Percentiles rank a stretch among this genome's conserved stretches.
These are phyloP conservation scores for Istiophorus platypterus DNA, from an alignment of 2,113 vertebrate genomes.

Conservation along the genomic window DNA sequence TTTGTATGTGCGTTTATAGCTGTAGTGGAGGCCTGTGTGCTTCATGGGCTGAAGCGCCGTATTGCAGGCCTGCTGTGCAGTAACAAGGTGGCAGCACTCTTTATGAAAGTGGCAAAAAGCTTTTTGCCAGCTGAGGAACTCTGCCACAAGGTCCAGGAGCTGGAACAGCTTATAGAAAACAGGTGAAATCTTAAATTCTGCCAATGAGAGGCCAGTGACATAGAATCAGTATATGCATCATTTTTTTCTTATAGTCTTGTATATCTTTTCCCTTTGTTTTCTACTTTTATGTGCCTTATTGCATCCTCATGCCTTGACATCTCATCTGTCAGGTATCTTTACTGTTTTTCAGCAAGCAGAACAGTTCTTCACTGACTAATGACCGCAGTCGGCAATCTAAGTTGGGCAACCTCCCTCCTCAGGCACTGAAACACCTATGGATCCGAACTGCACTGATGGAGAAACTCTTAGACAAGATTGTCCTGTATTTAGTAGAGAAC, in stretches of 20 bases:
- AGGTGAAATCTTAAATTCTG: conserved; percentile 82
- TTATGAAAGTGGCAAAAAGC: conserved; percentile 95
- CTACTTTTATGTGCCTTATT: background rate
- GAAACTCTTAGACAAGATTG: conserved; percentile 96
- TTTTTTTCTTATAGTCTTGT: background rate
- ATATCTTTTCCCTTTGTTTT: background rate
- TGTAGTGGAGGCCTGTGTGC: conserved; percentile 93
- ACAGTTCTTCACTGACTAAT: conserved; percentile 87
- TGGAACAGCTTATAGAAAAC: conserved; percentile 94
- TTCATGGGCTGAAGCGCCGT: conserved; percentile 91
- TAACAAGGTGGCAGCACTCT: conserved; percentile 96
- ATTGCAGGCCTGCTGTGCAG: conserved; percentile 96
- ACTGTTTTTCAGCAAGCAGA: conserved; percentile 87
- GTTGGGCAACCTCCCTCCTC: conserved; percentile 89
- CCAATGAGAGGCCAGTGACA: background rate
- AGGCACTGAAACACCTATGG: conserved; percentile 95
- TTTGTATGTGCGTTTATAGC: conserved; percentile 79
- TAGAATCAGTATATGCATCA: background rate
- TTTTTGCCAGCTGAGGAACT: conserved; percentile 92
- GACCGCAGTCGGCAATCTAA: conserved; percentile 87
- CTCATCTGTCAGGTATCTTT: background rate
- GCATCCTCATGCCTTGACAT: background rate
- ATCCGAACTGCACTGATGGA: conserved; percentile 96
- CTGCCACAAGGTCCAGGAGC: conserved; percentile 93
- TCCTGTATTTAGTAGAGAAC: conserved; percentile 95